Evolutionary conservation across 1,140 invertebrate genomes (phyloP).

Genomic region (Trichoplusia ni): DNA sequence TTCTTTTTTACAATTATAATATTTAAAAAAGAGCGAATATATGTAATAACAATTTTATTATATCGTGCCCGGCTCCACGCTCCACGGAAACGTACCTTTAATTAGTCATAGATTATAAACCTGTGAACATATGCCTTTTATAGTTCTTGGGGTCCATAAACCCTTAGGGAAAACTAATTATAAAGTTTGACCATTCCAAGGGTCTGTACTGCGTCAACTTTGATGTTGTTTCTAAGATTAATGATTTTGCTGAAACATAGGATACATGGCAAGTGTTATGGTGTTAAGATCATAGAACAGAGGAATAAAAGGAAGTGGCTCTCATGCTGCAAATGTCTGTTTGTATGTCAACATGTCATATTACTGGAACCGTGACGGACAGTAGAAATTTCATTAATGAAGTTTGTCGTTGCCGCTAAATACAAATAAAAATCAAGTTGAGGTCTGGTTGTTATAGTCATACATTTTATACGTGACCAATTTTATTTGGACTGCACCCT

Average conservation of each 20-base stretch:
- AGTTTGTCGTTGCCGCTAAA: no score
- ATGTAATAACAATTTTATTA: no score
- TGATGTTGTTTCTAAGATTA: conserved; percentile 5
- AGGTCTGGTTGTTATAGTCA: no score
- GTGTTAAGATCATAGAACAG: background rate
- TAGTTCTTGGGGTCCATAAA: background rate
- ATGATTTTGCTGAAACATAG: background rate
- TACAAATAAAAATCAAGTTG: no score
- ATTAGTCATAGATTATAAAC: background rate
- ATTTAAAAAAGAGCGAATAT: no score
- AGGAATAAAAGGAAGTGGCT: background rate
- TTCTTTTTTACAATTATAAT: no score
- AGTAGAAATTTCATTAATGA: no score
- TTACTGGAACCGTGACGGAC: no score
- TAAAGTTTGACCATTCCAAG: background rate
- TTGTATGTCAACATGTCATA: no score
- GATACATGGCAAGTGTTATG: background rate
- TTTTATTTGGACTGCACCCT: no score
- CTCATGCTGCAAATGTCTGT: background rate
- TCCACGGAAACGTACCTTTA: background rate
- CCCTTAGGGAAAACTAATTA: background rate
- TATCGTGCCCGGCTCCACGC: no score
- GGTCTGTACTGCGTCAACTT: background rate
- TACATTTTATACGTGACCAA: no score
- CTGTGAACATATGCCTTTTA: background rate